These are phyloP conservation scores for Anniella stebbinsi DNA, from an alignment of 2,797 vertebrate genomes.

Conservation along the genomic window DNA sequence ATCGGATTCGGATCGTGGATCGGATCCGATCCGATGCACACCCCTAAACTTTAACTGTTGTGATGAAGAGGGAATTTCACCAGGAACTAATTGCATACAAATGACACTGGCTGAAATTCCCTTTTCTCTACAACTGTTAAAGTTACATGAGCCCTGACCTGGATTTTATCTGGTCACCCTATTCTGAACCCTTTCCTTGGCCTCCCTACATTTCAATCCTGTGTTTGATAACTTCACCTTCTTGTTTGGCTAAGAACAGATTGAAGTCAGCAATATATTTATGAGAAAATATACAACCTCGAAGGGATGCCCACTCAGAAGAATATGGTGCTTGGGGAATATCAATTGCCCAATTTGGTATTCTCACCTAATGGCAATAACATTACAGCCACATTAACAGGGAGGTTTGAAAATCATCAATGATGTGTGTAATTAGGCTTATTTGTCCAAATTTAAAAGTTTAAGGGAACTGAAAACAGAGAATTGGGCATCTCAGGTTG, in stretches of 20 bases:
- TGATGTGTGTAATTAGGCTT: background rate
- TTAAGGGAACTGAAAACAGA: background rate
- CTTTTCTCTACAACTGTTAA: too few species aligned
- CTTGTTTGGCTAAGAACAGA: background rate
- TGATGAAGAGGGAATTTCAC: too few species aligned
- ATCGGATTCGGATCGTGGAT: too few species aligned
- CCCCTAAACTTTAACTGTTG: too few species aligned
- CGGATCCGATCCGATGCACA: too few species aligned
- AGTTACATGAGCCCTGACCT: too few species aligned
- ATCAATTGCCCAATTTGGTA: background rate
- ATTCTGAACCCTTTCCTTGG: too few species aligned
- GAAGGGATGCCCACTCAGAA: background rate
- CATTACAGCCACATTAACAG: background rate
- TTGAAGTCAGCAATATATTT: background rate
- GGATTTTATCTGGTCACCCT: too few species aligned
- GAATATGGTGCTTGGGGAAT: background rate
- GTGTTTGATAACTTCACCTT: background rate
- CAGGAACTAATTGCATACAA: too few species aligned
- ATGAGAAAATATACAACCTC: background rate
- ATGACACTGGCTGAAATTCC: too few species aligned
- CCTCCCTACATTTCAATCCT: background rate
- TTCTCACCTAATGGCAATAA: background rate
- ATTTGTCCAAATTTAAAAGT: background rate
- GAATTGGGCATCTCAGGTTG: background rate
- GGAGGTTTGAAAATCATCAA: conserved; percentile 1